Base-by-base conservation (phyloP, 2,888 invertebrate species). In the Limnephilus auricula region DNA sequence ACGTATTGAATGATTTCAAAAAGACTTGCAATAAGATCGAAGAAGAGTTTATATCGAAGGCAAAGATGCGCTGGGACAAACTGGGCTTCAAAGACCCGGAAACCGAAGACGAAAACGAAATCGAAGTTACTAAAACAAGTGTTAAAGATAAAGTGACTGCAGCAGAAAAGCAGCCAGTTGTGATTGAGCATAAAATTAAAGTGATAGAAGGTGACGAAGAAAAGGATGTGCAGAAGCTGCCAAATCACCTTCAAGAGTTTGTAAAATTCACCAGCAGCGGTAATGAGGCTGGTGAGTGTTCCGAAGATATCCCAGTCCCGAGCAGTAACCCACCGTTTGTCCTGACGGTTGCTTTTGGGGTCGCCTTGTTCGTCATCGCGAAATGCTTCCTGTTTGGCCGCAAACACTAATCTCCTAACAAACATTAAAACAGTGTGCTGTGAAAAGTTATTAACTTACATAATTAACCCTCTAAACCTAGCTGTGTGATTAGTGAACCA, bases 181-280 rank as follows among this genome's bases (percentile, higher is more conserved):
- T 95, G 92, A 94, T 95, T 86, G 95, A 95, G 93, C 95, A 96
- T 92, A 95, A 96, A 94, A 95, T 96, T 93, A 97, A 96, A 94
- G 96, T 98, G 90, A 96, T 98, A 85, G 97, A 98, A 94, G 97
- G 97, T 92, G 94, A 96, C 94, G 94, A 96, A 95, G 96, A 96
- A 94, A 96, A 96, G 92, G 97, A 97, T 94, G 95, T 97, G 84
- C 95, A 96, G 90, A 96, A 96, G 92, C 95, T 98, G 92, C 98
- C 98, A 9, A 97, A 96, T 94, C 98, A 98, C 95, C 96, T 98
- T 94, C 97, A 97, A 94, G 98, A 98, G 94, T 98, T 98, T 94
- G 97, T 98, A 93, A 96, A 96, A 94, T 97, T 97, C 93, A 96
- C 96, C 80, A 95, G 96, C 93, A 95, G 96, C 93, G 94, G 94